Evolutionary conservation across 2,113 vertebrate genomes (phyloP).

Genomic region (Daphoenositta chrysoptera): DNA sequence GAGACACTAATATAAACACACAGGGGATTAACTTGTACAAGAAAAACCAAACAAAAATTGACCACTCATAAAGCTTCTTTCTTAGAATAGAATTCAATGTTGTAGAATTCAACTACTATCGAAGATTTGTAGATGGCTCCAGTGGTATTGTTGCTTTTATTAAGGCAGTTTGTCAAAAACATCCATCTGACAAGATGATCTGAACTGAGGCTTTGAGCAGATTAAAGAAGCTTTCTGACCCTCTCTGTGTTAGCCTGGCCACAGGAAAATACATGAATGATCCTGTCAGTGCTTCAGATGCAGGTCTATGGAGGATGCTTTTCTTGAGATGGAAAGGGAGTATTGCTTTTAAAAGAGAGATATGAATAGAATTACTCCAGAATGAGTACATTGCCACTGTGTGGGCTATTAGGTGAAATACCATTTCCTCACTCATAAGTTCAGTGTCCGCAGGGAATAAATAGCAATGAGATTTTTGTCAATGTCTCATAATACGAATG

Average conservation of each 20-base stretch:
- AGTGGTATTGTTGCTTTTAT: neutral
- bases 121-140: neutral
- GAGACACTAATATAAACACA: neutral
- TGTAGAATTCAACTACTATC: neutral
- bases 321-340: neutral
- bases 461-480: neutral
- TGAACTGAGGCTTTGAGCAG: neutral
- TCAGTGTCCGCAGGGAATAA: neutral
- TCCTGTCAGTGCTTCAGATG: neutral
- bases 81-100: neutral
- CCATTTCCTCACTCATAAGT: neutral
- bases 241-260: neutral
- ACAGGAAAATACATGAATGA: neutral
- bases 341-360: neutral
- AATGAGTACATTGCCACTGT: neutral
- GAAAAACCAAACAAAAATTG: neutral
- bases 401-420: neutral
- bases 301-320: neutral
- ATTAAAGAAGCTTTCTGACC: neutral
- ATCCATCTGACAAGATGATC: neutral
- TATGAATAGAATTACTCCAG: neutral
- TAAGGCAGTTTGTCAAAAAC: neutral
- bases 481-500: neutral
- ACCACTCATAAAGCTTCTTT: neutral
- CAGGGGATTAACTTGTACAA: neutral